phyloP scores from a whole-genome alignment of 2,888 invertebrate genomes.

The Polia nebulosa region DNA sequence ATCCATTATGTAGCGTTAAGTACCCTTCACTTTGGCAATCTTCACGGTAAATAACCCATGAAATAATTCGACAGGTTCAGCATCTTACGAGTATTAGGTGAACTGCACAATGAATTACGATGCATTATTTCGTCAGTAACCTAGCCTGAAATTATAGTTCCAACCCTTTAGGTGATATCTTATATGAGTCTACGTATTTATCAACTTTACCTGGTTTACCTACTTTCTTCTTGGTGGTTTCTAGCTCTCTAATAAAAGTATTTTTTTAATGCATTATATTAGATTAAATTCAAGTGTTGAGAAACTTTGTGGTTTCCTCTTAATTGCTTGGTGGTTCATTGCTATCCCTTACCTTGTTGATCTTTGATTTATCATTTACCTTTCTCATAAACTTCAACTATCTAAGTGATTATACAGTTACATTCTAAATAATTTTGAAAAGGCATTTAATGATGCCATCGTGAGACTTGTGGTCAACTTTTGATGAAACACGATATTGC shows the following conservation, averaged over 20 bases:
- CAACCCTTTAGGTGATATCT: neutral
- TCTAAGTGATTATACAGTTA: constrained; percentile 24
- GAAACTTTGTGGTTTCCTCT: constrained; percentile 10
- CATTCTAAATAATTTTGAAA: constrained; percentile 56
- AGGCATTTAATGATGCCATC: constrained; percentile 38
- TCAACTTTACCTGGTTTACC: neutral
- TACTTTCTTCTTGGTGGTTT: neutral
- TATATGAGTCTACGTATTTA: neutral
- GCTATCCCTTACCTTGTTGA: constrained; percentile 15
- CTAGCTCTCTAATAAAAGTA: too few relatives aligned
- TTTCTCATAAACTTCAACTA: constrained; percentile 36
- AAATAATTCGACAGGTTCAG: constrained; percentile 35
- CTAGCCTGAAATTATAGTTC: neutral
- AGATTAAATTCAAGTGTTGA: neutral
- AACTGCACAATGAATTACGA: neutral
- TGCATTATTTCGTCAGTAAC: neutral
- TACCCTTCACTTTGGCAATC: constrained; percentile 56
- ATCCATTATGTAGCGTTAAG: constrained; percentile 35
- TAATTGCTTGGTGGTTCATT: constrained; percentile 1
- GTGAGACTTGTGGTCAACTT: constrained; percentile 40
- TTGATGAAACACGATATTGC: constrained; percentile 55
- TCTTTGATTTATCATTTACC: constrained; percentile 13
- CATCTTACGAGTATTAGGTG: constrained; percentile 14
- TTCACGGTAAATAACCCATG: constrained; percentile 52
- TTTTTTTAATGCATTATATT: neutral